These are phyloP conservation scores for Nymphalis urticae DNA, from an alignment of 2,888 invertebrate species.

Conservation along the genomic window DNA sequence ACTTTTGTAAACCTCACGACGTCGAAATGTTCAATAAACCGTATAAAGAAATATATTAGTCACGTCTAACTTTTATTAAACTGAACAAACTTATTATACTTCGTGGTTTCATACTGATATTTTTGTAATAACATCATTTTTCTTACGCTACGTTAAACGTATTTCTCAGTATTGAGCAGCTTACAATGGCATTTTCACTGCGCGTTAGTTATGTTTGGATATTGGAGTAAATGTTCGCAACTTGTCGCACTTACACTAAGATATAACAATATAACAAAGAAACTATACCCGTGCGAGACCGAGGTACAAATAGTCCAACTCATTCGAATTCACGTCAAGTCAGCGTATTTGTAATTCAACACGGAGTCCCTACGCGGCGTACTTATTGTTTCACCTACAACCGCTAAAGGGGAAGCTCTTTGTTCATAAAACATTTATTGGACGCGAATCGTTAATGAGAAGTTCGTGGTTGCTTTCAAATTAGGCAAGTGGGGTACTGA, in stretches of 20 bases:
- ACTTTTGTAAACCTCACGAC: background rate
- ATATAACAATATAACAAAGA: slow-evolving; percentile 54
- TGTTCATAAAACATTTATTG: slow-evolving; percentile 52
- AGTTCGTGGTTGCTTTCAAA: slow-evolving; percentile 40
- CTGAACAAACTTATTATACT: slow-evolving; percentile 19
- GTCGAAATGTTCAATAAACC: slow-evolving; percentile 9
- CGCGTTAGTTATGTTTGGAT: background rate
- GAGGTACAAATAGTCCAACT: slow-evolving; percentile 56
- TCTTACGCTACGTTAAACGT: background rate
- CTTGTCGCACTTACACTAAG: slow-evolving; percentile 42
- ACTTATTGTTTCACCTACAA: slow-evolving; percentile 75
- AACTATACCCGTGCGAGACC: slow-evolving; percentile 50
- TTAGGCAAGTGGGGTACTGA: slow-evolving; percentile 31
- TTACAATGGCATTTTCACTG: background rate
- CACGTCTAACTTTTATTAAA: slow-evolving; percentile 16
- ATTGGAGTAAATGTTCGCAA: slow-evolving; percentile 34
- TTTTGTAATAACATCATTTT: slow-evolving; percentile 2
- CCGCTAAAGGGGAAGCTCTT: slow-evolving; percentile 52
- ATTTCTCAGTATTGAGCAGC: too few species aligned
- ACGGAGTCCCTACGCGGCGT: slow-evolving; percentile 62
- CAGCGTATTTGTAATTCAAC: slow-evolving; percentile 78
- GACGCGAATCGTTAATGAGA: slow-evolving; percentile 49
- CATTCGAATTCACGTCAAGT: slow-evolving; percentile 77
- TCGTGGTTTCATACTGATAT: slow-evolving; percentile 4
- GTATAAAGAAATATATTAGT: slow-evolving; percentile 8